Base-by-base conservation (phyloP, 2,888 invertebrate genomes). In the Coleophora deauratella region DNA sequence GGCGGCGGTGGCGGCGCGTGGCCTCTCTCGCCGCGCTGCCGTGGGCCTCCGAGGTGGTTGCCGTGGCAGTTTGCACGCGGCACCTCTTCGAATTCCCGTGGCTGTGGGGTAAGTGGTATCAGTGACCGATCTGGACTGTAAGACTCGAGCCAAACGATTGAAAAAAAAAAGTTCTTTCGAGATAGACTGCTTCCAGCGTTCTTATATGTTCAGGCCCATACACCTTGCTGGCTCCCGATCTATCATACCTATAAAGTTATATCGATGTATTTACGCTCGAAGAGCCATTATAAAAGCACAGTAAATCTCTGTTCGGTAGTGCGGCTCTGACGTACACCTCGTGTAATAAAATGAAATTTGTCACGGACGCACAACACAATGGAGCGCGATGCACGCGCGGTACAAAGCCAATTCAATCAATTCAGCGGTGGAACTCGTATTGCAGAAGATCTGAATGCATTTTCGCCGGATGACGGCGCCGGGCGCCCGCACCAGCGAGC, bases 351-450 rank as follows among this genome's bases (percentile, higher is more conserved):
- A 67, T 61, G 60, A 68, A 72, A 72, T 66, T 70, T 67, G 66
- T 71, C 69, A 68, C 67, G 67, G 62, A 54, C 61, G 55, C 52
- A 47, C 52, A 58, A 56, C 58, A 72, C 72, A 79, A 76, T 70
- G 57, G 66, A 54, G 55, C 54, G 57, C 66, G 58, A 59, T 59
- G 66, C 66, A 56, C 62, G 59, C 59, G 60, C 57, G 51, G 57
- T 69, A 73, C 68, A 73, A 72, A 71, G 70, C 66, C 74, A 73
- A 78, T 75, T 70, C 75, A 78, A 79, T 79, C 72, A 77, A 77
- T 72, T 70, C 64, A 54, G 54, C 53, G 55, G 59, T 59, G 60
- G 61, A 62, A 65, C 62, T 67, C 57, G 66, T 66, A 69, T 66
- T 66, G 62, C 64, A 62, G 64, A 68, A 72, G 68, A 69, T 72